Base-by-base conservation (phyloP, 1,140 invertebrate species). In the Drosophila tsacasi region DNA sequence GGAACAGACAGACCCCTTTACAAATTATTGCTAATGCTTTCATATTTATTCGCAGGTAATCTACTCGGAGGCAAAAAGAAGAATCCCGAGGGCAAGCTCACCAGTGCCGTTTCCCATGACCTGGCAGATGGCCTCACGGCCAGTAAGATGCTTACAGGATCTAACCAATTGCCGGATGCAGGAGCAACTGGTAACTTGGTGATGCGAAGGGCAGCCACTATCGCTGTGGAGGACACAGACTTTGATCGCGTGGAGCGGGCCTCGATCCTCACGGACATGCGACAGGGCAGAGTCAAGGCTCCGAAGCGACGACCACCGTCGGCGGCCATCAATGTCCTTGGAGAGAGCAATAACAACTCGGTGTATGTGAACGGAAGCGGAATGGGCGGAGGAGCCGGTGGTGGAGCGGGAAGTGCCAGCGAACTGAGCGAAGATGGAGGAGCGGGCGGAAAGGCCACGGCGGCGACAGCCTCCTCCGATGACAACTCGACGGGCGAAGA, bases 191-290 rank as follows among this genome's bases (percentile, higher is more conserved):
- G 90, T 37, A 89, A 69, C 54, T 68, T 92, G 30, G 83, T 91
- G 3, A 89, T 91, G 67, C 69, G 89, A 8, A 76, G 91, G 8
- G 83, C 91, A 1, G 89, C 89, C 9, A 92, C 89, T 7, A 92
- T 91, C 12, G 83, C 82, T 8, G 85, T 74, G 1, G 91, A 92
- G 58, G 89, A 92, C 37, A 93, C 93, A 62, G 95, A 94, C 1
- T 95, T 95, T 81, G 95, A 95, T 92, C 94, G 94, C 65, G 93
- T 95, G 21, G 95, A 95, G 80, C 93, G 95, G 37, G 93, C 93
- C 58, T 94, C 95, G 2, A 94, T 95, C 75, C 92, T 96, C 40
- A 93, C 94, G 47, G 95, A 96, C 89, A 95, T 95, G 30, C 93
- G 95, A 52, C 95, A 95, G 8, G 94, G 94, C 62, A 94, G 95